Evolutionary conservation across 2,797 vertebrate species (phyloP).

Genomic region (Myiotriccus ornatus): DNA sequence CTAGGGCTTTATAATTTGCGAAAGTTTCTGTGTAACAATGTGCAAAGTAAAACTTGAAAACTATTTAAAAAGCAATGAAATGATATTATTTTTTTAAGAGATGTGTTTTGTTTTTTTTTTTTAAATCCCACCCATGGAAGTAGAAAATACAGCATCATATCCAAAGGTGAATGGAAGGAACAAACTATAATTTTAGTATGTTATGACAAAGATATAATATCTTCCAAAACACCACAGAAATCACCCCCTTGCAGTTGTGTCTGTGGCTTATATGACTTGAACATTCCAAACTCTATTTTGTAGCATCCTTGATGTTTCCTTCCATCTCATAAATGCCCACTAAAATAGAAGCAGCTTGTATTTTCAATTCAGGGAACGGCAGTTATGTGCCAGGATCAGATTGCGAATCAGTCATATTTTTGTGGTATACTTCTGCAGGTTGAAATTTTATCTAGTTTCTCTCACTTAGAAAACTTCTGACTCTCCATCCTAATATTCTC

Average conservation of each 20-base stretch:
- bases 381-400: constrained; percentile 33
- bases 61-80: not conserved
- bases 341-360: constrained; percentile 51
- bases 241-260: constrained; percentile 20
- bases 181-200: not conserved
- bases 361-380: constrained; percentile 49
- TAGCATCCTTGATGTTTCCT: constrained; percentile 36
- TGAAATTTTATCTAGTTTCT: not conserved
- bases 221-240: not conserved
- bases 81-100: not conserved
- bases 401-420: constrained; percentile 51
- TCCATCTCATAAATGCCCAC: constrained; percentile 37
- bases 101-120: not conserved
- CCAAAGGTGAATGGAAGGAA: not conserved
- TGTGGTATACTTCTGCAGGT: constrained; percentile 12
- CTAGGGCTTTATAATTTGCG: not conserved
- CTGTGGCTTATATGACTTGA: constrained; percentile 9
- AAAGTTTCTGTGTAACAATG: not conserved
- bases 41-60: not conserved
- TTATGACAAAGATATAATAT: constrained; percentile 11
- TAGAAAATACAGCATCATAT: not conserved
- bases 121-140: not conserved
- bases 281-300: constrained; percentile 5
- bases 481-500: not conserved
- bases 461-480: not conserved